Evolutionary conservation across 2,888 invertebrate genomes (phyloP).

Genomic region (Drosophila eohydei): DNA sequence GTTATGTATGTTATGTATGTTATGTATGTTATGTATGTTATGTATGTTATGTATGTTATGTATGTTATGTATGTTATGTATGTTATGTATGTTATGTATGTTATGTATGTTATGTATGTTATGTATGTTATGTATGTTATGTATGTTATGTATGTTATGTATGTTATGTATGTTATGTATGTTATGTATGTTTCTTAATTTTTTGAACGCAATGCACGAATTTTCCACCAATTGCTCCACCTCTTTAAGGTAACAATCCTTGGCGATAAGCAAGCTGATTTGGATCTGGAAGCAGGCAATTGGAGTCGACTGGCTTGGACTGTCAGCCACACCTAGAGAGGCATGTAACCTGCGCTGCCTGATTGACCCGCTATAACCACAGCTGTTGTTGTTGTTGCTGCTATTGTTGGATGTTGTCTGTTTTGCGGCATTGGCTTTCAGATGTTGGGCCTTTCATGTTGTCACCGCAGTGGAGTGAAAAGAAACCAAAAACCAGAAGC

Average conservation of each 20-base stretch:
- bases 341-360: slow-evolving; percentile 44
- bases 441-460: slow-evolving; percentile 72
- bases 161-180: too few species aligned
- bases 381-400: slow-evolving; percentile 41
- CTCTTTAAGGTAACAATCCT: not conserved
- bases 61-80: not conserved
- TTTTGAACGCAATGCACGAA: not conserved
- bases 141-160: too few species aligned
- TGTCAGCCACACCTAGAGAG: slow-evolving; percentile 29
- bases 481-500: slow-evolving; percentile 83
- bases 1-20: not conserved
- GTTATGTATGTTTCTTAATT: too few species aligned
- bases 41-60: slow-evolving; percentile 1
- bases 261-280: slow-evolving; percentile 4
- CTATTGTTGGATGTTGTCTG: slow-evolving; percentile 35
- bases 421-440: slow-evolving; percentile 64
- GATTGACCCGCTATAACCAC: slow-evolving; percentile 64
- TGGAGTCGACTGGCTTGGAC: not conserved
- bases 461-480: slow-evolving; percentile 72
- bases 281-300: slow-evolving; percentile 9
- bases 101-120: too few species aligned
- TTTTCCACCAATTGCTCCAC: not conserved
- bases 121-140: too few species aligned
- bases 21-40: slow-evolving; percentile 1
- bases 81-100: not conserved